phyloP scores from a whole-genome alignment of 2,797 vertebrate species.

The Chaunax sp. region DNA sequence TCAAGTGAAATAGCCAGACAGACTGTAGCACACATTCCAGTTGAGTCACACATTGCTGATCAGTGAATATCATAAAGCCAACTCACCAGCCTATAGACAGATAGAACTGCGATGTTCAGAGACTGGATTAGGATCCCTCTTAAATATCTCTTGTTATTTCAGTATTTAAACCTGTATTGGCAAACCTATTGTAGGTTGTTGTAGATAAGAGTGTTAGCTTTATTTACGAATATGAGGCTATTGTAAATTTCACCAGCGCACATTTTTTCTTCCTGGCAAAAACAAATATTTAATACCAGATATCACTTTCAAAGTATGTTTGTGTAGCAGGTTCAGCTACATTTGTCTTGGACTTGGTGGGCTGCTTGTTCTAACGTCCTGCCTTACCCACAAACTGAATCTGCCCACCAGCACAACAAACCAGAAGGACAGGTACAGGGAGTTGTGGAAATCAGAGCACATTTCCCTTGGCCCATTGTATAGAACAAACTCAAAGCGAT shows the following conservation, averaged over 20 bases:
- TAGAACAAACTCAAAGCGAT: slow-evolving; percentile 48
- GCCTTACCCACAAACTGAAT: neutral
- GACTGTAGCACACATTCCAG: slow-evolving; percentile 31
- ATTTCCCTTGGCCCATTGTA: slow-evolving; percentile 29
- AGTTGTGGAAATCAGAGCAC: slow-evolving; percentile 20
- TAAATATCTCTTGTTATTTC: too few species aligned
- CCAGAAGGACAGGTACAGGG: slow-evolving; percentile 5
- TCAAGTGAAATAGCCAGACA: slow-evolving; percentile 21
- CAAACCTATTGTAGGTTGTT: too few species aligned
- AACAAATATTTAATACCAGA: too few species aligned
- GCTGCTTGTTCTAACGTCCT: neutral
- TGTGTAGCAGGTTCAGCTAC: too few species aligned
- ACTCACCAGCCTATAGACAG: neutral
- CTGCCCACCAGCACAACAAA: slow-evolving; percentile 15
- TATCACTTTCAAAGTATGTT: too few species aligned
- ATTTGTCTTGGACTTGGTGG: neutral
- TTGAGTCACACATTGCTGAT: slow-evolving; percentile 59
- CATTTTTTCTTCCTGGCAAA: too few species aligned
- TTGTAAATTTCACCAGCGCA: too few species aligned
- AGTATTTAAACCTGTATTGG: too few species aligned
- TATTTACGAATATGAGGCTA: too few species aligned
- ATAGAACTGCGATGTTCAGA: too few species aligned
- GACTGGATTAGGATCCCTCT: too few species aligned
- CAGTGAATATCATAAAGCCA: slow-evolving; percentile 32
- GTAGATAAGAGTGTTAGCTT: too few species aligned